A percentile compares a stretch with the other conserved stretches of the same genome.
phyloP scores from a whole-genome alignment of 2,888 invertebrate species.

The Exocentrus adspersus region DNA sequence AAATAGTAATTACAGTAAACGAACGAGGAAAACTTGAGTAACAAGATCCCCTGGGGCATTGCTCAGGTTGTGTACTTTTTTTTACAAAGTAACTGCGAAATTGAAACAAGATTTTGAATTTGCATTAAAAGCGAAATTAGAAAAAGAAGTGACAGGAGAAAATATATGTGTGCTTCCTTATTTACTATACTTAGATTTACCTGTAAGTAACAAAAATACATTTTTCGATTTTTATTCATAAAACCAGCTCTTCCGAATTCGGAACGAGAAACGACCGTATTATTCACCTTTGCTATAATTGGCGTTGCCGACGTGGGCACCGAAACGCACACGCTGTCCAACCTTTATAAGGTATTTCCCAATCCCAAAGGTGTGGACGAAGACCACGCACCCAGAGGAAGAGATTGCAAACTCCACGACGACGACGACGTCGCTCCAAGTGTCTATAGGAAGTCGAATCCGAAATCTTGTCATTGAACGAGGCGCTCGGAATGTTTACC shows the following conservation, averaged over 20 bases:
- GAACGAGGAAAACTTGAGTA: background rate
- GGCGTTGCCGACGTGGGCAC: slow-evolving; percentile 1
- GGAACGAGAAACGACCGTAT: slow-evolving; percentile 1
- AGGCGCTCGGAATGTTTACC: no score
- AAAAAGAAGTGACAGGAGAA: no score
- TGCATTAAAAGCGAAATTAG: no score
- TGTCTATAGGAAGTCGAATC: no score
- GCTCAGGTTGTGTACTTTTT: no score
- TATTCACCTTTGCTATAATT: slow-evolving; percentile 13
- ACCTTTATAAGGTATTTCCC: slow-evolving; percentile 4
- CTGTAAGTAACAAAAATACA: no score
- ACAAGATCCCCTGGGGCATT: background rate
- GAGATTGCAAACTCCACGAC: background rate
- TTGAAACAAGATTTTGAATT: no score
- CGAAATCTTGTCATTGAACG: no score
- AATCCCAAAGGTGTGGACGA: slow-evolving; percentile 13
- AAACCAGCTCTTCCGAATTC: slow-evolving; percentile 5
- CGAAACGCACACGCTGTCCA: slow-evolving; percentile 16
- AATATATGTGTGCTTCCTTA: no score
- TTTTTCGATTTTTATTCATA: no score
- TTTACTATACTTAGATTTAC: no score
- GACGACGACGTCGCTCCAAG: background rate
- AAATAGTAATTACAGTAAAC: background rate
- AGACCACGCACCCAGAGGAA: background rate
- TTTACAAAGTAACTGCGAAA: no score